These are phyloP conservation scores for Melanocharis versteri DNA, from an alignment of 2,113 vertebrate genomes.

Conservation along the genomic window DNA sequence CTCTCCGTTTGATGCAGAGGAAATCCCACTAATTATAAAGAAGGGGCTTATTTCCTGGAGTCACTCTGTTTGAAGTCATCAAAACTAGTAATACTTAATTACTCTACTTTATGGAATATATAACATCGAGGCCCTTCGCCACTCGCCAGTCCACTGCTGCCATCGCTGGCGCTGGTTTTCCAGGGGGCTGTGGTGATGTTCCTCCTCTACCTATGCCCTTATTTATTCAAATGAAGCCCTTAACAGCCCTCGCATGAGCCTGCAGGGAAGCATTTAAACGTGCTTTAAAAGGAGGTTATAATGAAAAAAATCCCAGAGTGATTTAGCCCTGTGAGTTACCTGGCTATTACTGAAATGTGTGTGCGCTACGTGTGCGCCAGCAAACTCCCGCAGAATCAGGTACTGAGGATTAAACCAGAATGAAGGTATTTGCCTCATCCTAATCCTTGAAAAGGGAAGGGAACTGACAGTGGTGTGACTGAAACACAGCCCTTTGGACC, in stretches of 20 bases:
- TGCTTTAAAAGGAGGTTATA: not conserved
- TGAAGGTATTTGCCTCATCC: not conserved
- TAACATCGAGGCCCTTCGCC: not conserved
- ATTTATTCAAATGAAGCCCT: slow-evolving; percentile 9
- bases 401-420: not conserved
- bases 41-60: slow-evolving; percentile 65
- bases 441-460: not conserved
- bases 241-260: not conserved
- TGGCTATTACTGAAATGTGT: not conserved
- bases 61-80: slow-evolving; percentile 57
- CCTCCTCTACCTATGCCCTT: not conserved
- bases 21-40: slow-evolving; percentile 64
- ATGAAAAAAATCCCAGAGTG: not conserved
- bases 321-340: not conserved
- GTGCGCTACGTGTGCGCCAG: fast-evolving
- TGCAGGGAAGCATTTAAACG: not conserved
- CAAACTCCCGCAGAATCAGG: not conserved
- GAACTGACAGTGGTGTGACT: fast-evolving
- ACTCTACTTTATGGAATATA: slow-evolving; percentile 20
- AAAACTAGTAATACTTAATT: slow-evolving; percentile 32
- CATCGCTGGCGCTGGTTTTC: not conserved
- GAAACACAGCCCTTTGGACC: fast-evolving
- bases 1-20: slow-evolving; percentile 56
- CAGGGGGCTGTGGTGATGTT: not conserved
- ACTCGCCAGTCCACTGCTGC: not conserved